Evolutionary conservation across 2,113 vertebrate species (phyloP), one percentile per base, ranked within the genome.

Genomic region (Lepus timidus): DNA sequence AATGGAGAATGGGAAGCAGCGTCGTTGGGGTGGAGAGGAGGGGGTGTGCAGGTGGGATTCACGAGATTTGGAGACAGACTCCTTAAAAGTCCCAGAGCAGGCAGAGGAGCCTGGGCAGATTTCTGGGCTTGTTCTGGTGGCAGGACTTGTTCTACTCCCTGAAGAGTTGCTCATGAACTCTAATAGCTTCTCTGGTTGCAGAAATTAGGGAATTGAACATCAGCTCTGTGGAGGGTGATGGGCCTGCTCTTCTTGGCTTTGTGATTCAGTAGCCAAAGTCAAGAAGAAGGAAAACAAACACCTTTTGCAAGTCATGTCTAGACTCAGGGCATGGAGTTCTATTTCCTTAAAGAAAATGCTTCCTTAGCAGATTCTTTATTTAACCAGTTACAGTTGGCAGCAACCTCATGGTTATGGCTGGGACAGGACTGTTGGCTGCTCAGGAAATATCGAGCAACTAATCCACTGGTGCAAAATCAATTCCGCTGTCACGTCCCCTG

Each of bases 401-500:
- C 17, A 58, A 64, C 61, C 33, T 64, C 33, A 2, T 27, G 9
- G 11, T 71, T 91, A 36, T 52, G 55, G 49, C 76, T 87, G 61
- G 44, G 33, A 29, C 0, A 3, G 82, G 33, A 55, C 31, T 36
- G 4, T 36, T 76, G 84, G 80, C 87, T 74, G 73, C 70, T 85
- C 4, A 8, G 85, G 20, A 94, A 92, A 88, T 93, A 94, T 64
- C 0, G 25, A 91, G 27, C 55, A 73, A 73, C 62, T 62, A 85
- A 94, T 91, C 94, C 93, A 51, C 73, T 65, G 51, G 94, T 25
- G 49, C 91, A 81, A 65, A 93, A 80, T 93, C 1, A 2, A 96
- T 95, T 61, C 64, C 22, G n/a, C 4, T 76, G 90, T 81, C 85
- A 91, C 33, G 76, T 84, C 36, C 36, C 62, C 81, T 33, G 31